Percentiles rank a stretch among this genome's conserved stretches.
Conservation (phyloP, 2,113 vertebrate genomes). For the Emberiza fucata region DNA sequence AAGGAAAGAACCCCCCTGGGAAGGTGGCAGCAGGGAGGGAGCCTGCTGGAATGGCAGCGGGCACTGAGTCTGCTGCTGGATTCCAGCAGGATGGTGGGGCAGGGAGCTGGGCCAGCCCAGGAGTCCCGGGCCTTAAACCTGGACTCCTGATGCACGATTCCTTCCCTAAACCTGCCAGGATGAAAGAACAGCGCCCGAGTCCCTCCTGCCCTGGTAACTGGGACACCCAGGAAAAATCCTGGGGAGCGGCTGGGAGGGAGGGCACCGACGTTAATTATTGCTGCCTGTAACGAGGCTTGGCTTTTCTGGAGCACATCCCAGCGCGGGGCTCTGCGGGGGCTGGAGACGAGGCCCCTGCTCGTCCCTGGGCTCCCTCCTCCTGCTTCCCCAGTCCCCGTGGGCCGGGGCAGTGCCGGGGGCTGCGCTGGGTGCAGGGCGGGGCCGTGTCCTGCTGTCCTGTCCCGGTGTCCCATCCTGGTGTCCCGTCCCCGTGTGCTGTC, state of each 20-base stretch:
- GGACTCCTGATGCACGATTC: not conserved
- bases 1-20: too few species aligned
- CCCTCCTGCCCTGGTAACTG: not conserved
- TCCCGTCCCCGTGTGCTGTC: too few species aligned
- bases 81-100: fast-evolving
- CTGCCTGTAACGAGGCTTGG: not conserved
- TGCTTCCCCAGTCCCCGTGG: not conserved
- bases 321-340: not conserved
- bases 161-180: not conserved
- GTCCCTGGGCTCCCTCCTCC: not conserved
- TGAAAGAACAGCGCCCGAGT: not conserved
- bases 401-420: not conserved
- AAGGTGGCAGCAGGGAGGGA: not conserved
- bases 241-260: not conserved
- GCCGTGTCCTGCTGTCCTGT: fast-evolving
- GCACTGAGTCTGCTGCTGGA: not conserved
- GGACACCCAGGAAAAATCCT: not conserved
- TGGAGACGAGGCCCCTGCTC: not conserved
- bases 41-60: not conserved
- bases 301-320: slow-evolving; percentile 12
- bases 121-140: not conserved
- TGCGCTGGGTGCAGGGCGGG: fast-evolving
- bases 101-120: not conserved
- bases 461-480: too few species aligned
- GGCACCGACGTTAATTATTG: not conserved